A percentile compares a stretch with the other conserved stretches of the same genome.
phyloP scores from a whole-genome alignment of 2,797 vertebrate genomes.

The Pseudochirops cupreus region DNA sequence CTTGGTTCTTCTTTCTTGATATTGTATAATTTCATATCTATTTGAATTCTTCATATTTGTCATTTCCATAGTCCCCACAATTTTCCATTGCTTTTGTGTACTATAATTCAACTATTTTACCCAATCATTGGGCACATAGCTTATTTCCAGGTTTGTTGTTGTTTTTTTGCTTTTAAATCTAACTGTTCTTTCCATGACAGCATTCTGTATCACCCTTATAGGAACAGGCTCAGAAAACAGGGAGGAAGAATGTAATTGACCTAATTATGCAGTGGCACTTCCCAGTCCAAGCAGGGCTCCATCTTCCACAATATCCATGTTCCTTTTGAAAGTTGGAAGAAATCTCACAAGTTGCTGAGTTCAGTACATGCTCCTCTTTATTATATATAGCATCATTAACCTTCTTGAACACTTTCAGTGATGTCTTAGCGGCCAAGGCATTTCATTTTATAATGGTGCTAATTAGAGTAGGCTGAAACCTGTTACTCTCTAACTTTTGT shows the following conservation, averaged over 20 bases:
- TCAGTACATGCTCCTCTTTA: neutral
- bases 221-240: neutral
- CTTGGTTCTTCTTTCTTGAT: neutral
- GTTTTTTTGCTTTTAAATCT: neutral
- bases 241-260: neutral
- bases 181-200: neutral
- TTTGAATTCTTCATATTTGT: neutral
- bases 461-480: neutral
- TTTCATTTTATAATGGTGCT: neutral
- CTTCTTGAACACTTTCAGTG: neutral
- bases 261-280: neutral
- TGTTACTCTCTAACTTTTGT: neutral
- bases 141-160: neutral
- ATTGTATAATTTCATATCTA: neutral
- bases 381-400: neutral
- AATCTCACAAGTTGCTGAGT: neutral
- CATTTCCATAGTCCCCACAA: neutral
- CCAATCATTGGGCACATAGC: neutral
- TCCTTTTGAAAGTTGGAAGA: neutral
- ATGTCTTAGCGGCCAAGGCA: neutral
- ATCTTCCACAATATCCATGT: neutral
- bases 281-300: neutral
- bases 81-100: neutral
- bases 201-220: neutral
- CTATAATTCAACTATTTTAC: neutral